Percentiles rank a stretch among this genome's conserved stretches.
Evolutionary conservation across 2,888 invertebrate genomes (phyloP).

Genomic region (Drosophila birchii): DNA sequence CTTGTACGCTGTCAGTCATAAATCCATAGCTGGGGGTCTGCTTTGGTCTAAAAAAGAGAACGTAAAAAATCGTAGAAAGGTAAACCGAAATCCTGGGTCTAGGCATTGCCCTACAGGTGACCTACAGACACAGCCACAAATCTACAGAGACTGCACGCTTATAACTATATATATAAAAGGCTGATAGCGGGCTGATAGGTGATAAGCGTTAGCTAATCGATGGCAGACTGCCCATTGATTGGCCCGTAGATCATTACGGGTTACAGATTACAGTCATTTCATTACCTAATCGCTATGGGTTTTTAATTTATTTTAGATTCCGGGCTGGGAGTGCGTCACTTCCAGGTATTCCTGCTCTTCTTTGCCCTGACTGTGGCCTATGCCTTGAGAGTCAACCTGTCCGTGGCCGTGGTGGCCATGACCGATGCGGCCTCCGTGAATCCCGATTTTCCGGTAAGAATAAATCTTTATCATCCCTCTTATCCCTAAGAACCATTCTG

Average conservation of each 20-base stretch:
- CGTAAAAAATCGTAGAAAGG: slow-evolving; percentile 30
- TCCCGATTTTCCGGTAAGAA: slow-evolving; percentile 67
- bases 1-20: slow-evolving; percentile 10
- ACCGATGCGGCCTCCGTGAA: slow-evolving; percentile 85
- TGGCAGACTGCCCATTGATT: slow-evolving; percentile 32
- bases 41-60: slow-evolving; percentile 9
- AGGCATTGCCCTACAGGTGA: slow-evolving; percentile 61
- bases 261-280: slow-evolving; percentile 17
- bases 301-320: slow-evolving; percentile 59
- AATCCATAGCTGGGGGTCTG: slow-evolving; percentile 32
- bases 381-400: slow-evolving; percentile 88
- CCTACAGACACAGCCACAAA: slow-evolving; percentile 53
- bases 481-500: not conserved
- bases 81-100: slow-evolving; percentile 2
- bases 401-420: slow-evolving; percentile 91
- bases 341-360: slow-evolving; percentile 88
- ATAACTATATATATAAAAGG: not conserved
- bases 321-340: slow-evolving; percentile 87
- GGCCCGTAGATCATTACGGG: slow-evolving; percentile 25
- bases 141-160: slow-evolving; percentile 2
- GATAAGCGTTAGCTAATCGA: slow-evolving; percentile 30
- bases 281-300: slow-evolving; percentile 26
- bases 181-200: slow-evolving; percentile 11
- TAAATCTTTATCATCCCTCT: not conserved
- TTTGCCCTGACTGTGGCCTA: slow-evolving; percentile 87